Evolutionary conservation across 2,797 vertebrate genomes (phyloP), one percentile per base, ranked within the genome.

Genomic region (Lacerta agilis): DNA sequence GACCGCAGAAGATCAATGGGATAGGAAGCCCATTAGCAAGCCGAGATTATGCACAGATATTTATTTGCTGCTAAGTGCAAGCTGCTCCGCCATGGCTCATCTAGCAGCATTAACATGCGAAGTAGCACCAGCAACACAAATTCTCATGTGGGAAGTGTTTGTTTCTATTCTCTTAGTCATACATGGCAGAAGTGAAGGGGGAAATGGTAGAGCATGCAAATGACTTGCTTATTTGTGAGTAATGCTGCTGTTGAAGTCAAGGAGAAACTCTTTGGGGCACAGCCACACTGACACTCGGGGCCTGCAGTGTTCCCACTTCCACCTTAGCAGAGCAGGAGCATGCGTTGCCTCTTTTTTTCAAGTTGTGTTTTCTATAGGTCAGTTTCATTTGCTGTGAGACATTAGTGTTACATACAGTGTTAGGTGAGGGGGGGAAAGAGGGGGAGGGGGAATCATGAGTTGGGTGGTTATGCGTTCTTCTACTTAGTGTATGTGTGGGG

Each of bases 1-100:
- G 33, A 90, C 85, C 64, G 20, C 49, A 73, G 36, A 72, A 90
- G 88, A 89, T 92, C 88, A 92, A 43, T 33, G 79, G 78, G 81
- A 91, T 69, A 81, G 0, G 0, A 88, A 93, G 88, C 49, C 79
- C 87, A 79, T 89, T 88, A 92, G 58, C 41, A 86, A 69, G 85
- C 64, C 89, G 66, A 73, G 78, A 18, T 1, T 73, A 27, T 61
- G 33, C 66, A 38, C 69, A 88, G 87, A 41, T 90, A 45, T 76
- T 85, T 88, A 43, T 87, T 92, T 90, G 66, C 64, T 90, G 55
- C 66, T 80, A 66, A 85, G 69, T 67, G 58, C n/a, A 69, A 79
- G 55, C n/a, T 85, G 69, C 41, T 85, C 41, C 10, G 25, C 25
- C 33, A 66, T 64, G 41, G n/a, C 25, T 88, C 77, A 38, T 29